phyloP scores from a whole-genome alignment of 2,113 vertebrate genomes.

The Saiga tatarica region DNA sequence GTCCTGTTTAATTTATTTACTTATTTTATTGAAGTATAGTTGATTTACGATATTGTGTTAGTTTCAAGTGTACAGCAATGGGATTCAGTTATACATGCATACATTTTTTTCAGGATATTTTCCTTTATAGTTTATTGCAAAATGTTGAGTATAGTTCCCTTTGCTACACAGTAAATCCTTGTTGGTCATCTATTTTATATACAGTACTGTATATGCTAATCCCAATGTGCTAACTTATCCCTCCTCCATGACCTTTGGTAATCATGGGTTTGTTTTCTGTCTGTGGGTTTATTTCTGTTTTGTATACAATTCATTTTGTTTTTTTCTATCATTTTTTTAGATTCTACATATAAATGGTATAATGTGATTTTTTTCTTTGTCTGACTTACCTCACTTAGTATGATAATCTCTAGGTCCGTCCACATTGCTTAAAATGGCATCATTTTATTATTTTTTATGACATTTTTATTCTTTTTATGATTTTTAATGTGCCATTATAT shows the following conservation, averaged over 20 bases:
- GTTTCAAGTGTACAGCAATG: background rate
- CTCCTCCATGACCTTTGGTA: background rate
- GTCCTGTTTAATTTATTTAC: background rate
- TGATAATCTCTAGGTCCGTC: background rate
- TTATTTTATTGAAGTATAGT: background rate
- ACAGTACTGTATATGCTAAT: background rate
- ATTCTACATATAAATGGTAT: background rate
- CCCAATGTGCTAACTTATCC: background rate
- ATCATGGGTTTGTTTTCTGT: background rate
- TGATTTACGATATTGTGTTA: background rate
- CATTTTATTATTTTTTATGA: background rate
- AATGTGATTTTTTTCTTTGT: background rate
- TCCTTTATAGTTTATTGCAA: background rate
- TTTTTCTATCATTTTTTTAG: background rate
- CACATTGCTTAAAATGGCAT: background rate
- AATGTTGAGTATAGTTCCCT: background rate
- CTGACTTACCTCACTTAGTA: background rate
- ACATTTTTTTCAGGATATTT: background rate
- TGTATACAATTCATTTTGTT: rapidly evolving
- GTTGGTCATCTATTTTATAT: background rate
- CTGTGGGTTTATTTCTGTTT: background rate
- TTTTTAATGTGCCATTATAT: background rate
- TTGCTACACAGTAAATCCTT: background rate
- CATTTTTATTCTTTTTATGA: background rate
- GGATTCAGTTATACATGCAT: background rate